A percentile compares a stretch with the other conserved stretches of the same genome.
Conservation (phyloP, 2,888 invertebrate genomes). For the Melolontha melolontha region DNA sequence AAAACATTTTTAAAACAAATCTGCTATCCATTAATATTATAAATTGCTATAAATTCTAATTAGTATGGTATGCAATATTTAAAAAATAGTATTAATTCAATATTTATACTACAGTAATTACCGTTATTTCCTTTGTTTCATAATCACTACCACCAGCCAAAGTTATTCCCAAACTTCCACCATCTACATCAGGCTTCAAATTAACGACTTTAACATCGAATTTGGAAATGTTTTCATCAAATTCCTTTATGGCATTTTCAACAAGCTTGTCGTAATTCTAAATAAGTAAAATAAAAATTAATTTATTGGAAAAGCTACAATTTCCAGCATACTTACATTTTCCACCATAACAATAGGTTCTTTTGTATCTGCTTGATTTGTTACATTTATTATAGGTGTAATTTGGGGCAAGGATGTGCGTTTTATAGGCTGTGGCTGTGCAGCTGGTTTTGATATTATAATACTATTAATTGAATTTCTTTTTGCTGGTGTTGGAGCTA, state of each 20-base stretch:
- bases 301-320: not conserved
- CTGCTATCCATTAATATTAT: no score
- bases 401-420: slow-evolving; percentile 43
- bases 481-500: slow-evolving; percentile 38
- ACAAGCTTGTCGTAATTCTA: slow-evolving; percentile 11
- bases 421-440: slow-evolving; percentile 39
- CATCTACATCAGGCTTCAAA: slow-evolving; percentile 70
- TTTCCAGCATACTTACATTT: slow-evolving; percentile 8
- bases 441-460: not conserved
- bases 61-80: no score
- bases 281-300: no score
- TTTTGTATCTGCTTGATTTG: not conserved
- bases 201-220: slow-evolving; percentile 44
- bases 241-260: slow-evolving; percentile 33
- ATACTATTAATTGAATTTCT: slow-evolving; percentile 34
- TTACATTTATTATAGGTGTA: slow-evolving; percentile 1
- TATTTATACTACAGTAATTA: slow-evolving; percentile 63
- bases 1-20: no score
- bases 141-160: slow-evolving; percentile 91
- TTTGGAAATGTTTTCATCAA: slow-evolving; percentile 41
- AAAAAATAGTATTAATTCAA: no score
- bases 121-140: slow-evolving; percentile 92
- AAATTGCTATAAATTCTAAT: no score
- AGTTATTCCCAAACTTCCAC: slow-evolving; percentile 86
- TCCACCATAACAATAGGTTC: not conserved